Conservation (phyloP, 1,140 invertebrate species). For the Aradophagus sp. region DNA sequence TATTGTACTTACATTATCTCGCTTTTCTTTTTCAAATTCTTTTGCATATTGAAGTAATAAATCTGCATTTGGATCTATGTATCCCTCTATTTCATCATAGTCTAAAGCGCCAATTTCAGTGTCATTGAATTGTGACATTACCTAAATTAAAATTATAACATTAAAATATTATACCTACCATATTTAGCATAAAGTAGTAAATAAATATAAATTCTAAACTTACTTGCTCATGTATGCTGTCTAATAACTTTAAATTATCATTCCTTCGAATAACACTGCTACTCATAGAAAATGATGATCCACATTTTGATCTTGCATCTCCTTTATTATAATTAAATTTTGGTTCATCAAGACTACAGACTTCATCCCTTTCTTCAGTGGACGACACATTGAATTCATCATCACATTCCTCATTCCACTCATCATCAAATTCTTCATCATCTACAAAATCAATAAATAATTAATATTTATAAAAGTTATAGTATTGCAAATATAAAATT, state of each 20-base stretch:
- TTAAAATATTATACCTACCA: no score
- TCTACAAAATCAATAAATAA: constrained; percentile 12
- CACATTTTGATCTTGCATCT: constrained; percentile 89
- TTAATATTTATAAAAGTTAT: constrained; percentile 8
- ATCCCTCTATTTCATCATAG: constrained; percentile 91
- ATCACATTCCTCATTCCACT: constrained; percentile 68
- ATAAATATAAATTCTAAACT: no score
- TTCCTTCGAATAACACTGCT: constrained; percentile 93
- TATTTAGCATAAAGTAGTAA: no score
- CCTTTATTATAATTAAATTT: constrained; percentile 78
- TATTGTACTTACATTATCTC: constrained; percentile 60
- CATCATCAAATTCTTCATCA: constrained; percentile 67
- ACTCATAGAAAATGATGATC: constrained; percentile 93
- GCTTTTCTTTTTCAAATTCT: constrained; percentile 76
- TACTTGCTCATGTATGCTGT: constrained; percentile 78
- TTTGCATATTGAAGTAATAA: constrained; percentile 78
- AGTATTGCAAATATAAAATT: constrained; percentile 21
- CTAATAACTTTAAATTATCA: constrained; percentile 86
- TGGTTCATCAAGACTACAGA: constrained; percentile 74
- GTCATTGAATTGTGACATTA: constrained; percentile 91
- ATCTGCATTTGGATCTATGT: constrained; percentile 80
- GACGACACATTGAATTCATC: constrained; percentile 63
- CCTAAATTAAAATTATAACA: constrained; percentile 73
- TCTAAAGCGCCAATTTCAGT: constrained; percentile 92
- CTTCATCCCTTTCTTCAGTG: constrained; percentile 73